Conservation (phyloP, 2,888 invertebrate species). For the Nezara viridula region DNA sequence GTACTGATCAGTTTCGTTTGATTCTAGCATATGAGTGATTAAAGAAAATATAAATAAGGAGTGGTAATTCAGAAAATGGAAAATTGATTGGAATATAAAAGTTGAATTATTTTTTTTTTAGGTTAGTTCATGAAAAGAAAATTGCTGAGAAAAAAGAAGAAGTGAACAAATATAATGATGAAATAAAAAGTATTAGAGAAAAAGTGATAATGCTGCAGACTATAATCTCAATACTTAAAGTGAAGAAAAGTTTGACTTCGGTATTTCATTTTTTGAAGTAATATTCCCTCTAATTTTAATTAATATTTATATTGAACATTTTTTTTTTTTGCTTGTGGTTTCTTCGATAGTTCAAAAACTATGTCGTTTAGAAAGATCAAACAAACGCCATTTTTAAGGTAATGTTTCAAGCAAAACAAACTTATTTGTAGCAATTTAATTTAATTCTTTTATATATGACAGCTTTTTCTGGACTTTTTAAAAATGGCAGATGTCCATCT, state of each 20-base stretch:
- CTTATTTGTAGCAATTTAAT: too few species aligned
- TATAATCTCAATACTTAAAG: slow-evolving; percentile 73
- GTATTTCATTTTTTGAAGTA: slow-evolving; percentile 69
- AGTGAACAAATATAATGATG: slow-evolving; percentile 74
- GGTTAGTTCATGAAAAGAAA: slow-evolving; percentile 74
- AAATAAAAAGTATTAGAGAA: slow-evolving; percentile 75
- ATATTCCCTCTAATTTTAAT: slow-evolving; percentile 68
- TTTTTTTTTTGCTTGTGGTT: too few species aligned
- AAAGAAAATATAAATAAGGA: not conserved
- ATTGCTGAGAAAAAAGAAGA: slow-evolving; percentile 74
- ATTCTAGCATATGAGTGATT: not conserved
- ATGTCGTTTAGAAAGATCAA: too few species aligned
- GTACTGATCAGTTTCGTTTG: not conserved
- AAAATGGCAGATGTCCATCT: too few species aligned
- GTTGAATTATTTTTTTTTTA: slow-evolving; percentile 63
- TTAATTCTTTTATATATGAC: too few species aligned
- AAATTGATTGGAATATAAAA: not conserved
- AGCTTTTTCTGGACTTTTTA: too few species aligned
- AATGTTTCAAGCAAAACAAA: too few species aligned
- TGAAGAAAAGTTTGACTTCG: slow-evolving; percentile 77
- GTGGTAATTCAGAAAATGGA: not conserved
- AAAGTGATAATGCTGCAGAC: slow-evolving; percentile 73
- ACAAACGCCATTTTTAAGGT: too few species aligned
- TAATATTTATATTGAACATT: not conserved
- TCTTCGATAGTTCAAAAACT: too few species aligned